Evolutionary conservation across 2,797 vertebrate species (phyloP), one percentile per base, ranked within the genome.

Genomic region (Dicrostonyx torquatus): DNA sequence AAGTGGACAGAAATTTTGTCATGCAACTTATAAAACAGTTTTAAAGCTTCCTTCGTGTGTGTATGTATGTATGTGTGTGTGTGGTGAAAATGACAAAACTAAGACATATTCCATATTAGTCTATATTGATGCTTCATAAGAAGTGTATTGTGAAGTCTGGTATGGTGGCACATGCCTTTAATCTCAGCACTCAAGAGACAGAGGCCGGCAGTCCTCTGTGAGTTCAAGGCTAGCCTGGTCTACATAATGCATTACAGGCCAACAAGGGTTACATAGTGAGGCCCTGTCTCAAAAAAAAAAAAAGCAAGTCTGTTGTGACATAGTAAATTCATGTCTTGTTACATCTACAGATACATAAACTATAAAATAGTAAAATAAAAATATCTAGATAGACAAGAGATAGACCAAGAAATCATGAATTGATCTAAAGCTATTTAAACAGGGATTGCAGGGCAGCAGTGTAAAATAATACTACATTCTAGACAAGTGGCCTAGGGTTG

Each of bases 1-100:
- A 92, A 90, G 40, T 95, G 55, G 79, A 77, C 40, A 86, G 48
- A 84, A 96, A 93, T 75, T 91, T 92, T 95, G 80, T 50, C 18
- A 11, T 77, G 26, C 20, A 58, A 8, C 55, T 55, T 55, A 60
- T 90, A 17, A 93, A 87, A 24, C 62, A 88, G 2, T 82, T 89
- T 93, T 83, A 37, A 88, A 93, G 40, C 22, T 58, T 95, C 48
- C 20, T 3, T 58, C 18, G 53, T 50, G 48, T 50, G 48, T 50
- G 48, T 50, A 12, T 48, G 48, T 50, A 12, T 55, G 53, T 53
- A 15, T 53, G 53, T 53, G 50, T 53, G 50, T 53, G 17, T 55
- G 53, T 55, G 53, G 43, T 75, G 70, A 79, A 78, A 91, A 22
- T 4, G 68, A 64, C 72, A 93, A 94, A 93, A 89, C 53, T 55